Base-by-base conservation (phyloP, 2,113 vertebrate species). In the Orientallactaga bullata region DNA sequence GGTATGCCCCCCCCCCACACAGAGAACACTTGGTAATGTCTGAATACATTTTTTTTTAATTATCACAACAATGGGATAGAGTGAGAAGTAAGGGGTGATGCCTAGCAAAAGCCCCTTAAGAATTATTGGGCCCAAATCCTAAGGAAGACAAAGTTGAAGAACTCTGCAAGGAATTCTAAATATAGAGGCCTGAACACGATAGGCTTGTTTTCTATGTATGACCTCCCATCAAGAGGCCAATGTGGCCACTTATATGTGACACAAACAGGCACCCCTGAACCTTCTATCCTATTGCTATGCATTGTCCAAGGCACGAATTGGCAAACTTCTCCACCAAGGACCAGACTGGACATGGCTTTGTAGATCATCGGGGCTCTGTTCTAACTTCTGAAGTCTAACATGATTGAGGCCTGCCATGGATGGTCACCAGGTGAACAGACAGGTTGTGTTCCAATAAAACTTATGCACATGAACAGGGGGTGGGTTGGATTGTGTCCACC, bases 281-380 rank as follows among this genome's bases (percentile, higher is more conserved):
- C 18, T 94, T 61, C 21, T 32, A 0, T 18, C 73, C 39, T 80
- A 11, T 47, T 68, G n/a, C 9, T 68, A 55, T 72, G 20, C 1
- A 23, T 58, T 21, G 23, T 24, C 35, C 39, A 72, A 24, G 39
- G 51, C 30, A 66, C 23, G 37, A 23, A 24, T 26, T 60, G 68
- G n/a, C 16, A 88, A 51, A 69, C 9, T 60, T 85, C 37, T 42
- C n/a, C 21, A 0, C 24, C 15, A 66, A 89, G 35, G 21, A 35
- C 3, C 13, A 35, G 68, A 35, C 0, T 80, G 66, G 11, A 32
- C 88, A 37, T 68, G n/a, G 24, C 84, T 93, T 60, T 63, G 11
- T n/a, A n/a, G 30, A 9, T 28, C 18, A 47, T 8, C 12, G 0
- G 2, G 1, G 63, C 10, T 37, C 37, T 51, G 24, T 15, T 15